These are phyloP conservation scores for Bilobella aurantiaca DNA, from an alignment of 1,140 invertebrate genomes.

Conservation along the genomic window DNA sequence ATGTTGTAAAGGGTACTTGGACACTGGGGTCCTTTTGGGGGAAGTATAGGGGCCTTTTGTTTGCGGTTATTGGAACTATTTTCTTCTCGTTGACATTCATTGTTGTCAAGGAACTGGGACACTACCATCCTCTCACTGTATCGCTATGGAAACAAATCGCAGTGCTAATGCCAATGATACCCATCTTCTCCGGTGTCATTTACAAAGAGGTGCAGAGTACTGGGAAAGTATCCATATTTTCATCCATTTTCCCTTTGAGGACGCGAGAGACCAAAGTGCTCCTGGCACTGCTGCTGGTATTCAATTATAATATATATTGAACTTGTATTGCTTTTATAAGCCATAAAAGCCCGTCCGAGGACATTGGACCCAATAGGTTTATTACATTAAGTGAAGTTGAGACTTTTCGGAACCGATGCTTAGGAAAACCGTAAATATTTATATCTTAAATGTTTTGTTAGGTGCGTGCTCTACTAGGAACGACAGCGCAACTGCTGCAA, in stretches of 20 bases:
- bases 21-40: neutral
- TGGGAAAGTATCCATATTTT: neutral
- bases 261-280: neutral
- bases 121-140: neutral
- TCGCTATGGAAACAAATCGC: neutral
- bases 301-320: neutral
- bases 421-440: neutral
- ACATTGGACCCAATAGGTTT: no score
- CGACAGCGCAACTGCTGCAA: neutral
- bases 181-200: neutral
- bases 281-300: no score
- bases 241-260: neutral
- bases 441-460: neutral
- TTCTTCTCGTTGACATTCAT: neutral
- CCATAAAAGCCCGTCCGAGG: no score
- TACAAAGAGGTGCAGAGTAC: neutral
- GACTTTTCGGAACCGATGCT: neutral
- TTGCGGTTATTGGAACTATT: neutral
- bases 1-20: no score
- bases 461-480: neutral
- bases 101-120: neutral
- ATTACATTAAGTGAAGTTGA: neutral
- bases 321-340: no score
- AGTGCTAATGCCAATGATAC: neutral
- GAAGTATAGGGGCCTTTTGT: neutral